Evolutionary conservation across 2,888 invertebrate genomes (phyloP), one percentile per base, ranked within the genome.

Genomic region (Drosophila mimica): DNA sequence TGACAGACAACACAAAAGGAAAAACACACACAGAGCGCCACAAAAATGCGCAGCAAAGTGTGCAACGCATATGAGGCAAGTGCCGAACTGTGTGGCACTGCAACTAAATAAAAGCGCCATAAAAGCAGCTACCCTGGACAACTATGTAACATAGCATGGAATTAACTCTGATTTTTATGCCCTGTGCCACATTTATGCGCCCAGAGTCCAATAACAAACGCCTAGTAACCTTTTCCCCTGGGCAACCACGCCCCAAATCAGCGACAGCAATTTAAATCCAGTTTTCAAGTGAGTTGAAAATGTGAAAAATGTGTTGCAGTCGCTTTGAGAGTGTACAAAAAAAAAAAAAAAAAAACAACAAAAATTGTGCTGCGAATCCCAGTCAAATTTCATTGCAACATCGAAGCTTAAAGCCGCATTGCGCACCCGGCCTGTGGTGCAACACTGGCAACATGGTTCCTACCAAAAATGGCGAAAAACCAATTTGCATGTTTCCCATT

Each of bases 81-180:
- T 34, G 46, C 31, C 49, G 40, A 46, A 46, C 20, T 28, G 48
- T 28, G 48, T 31, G 54, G 13, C 25, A 17, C 30, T 20, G 31
- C 13, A 28, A n/a, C 31, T 58, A 13, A 54, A 53, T 56, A 57
- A 53, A 53, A 64, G 36, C 46, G n/a, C 52, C 54, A 71, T 81
- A 65, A 74, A 81, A 65, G 54, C 60, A 52, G 30, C 30, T 40
- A 33, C 65, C 60, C 38, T 64, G 51, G 40, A 34, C 81, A 69
- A 88, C 90, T 89, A 85, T 72, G 86, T 81, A 72, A 72, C 86
- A 81, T 70, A 79, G 63, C 61, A 64, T 70, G 76, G 83, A 85
- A 89, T 88, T 87, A 87, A 88, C 76, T 81, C 69, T 72, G 86
- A 88, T 83, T 82, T 80, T 88, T 75, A 85, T 82, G 80, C 69